Evolutionary conservation across 92 coral and sea anemone genomes (phyloP).

Genomic region (Phymanthus crucifer): DNA sequence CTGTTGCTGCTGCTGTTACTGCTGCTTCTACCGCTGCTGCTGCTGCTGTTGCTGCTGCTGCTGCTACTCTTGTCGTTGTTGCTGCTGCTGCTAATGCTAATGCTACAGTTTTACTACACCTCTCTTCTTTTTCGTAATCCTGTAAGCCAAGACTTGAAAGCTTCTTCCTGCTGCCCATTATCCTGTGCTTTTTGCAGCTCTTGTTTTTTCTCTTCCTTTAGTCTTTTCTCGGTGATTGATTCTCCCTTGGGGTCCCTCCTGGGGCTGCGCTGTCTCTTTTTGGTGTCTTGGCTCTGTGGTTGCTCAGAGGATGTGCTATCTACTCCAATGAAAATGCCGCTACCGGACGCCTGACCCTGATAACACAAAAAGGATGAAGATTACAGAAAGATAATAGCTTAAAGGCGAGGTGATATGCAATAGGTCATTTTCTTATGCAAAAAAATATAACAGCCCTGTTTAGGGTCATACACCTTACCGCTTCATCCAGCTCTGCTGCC

Average conservation of each 20-base stretch:
- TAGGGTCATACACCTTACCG: slow-evolving; percentile 30
- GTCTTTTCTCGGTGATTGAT: slow-evolving; percentile 47
- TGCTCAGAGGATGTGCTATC: slow-evolving; percentile 49
- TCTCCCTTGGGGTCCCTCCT: slow-evolving; percentile 66
- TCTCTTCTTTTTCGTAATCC: slow-evolving; percentile 80
- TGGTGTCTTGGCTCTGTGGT: slow-evolving; percentile 44
- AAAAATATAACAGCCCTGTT: no score
- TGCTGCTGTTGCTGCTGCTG: no score
- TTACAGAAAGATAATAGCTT: no score
- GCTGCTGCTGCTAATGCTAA: no score
- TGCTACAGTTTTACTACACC: slow-evolving; percentile 53
- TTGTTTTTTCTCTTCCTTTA: slow-evolving; percentile 81
- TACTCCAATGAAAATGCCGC: slow-evolving; percentile 37
- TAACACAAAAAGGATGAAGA: background rate
- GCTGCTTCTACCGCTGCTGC: no score
- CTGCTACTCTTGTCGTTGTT: no score
- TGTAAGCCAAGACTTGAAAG: slow-evolving; percentile 81
- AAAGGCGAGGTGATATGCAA: no score
- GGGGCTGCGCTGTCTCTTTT: slow-evolving; percentile 83
- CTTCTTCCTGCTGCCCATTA: slow-evolving; percentile 76
- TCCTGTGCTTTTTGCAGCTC: slow-evolving; percentile 73
- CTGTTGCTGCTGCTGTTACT: no score
- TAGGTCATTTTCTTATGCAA: no score
- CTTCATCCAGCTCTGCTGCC: slow-evolving; percentile 87
- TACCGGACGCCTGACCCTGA: slow-evolving; percentile 31